Evolutionary conservation across 2,797 vertebrate genomes (phyloP), one percentile per base, ranked within the genome.

Genomic region (Acanthis flammea): DNA sequence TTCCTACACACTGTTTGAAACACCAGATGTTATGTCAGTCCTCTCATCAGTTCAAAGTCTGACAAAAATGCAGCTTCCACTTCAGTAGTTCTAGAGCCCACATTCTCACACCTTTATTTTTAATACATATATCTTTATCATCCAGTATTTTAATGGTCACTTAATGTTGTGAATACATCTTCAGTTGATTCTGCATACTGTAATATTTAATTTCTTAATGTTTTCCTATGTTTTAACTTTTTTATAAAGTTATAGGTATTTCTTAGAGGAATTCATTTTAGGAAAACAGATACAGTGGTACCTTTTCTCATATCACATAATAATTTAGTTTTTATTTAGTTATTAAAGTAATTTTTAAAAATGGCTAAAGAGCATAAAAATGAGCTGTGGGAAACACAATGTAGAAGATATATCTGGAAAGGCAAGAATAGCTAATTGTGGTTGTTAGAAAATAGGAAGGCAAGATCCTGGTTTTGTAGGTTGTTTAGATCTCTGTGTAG

Each of bases 31-130:
- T 73, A 30, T 86, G 55, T 96, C 72, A 92, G 19, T 93, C 89
- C n/a, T 39, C 17, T 75, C 73, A 87, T 88, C 83, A 93, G 31
- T 92, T 97, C 94, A 92, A 96, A 92, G 74, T 73, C 89, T 88
- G 53, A 73, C 74, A 70, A 48, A 93, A 90, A 75, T 41, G 45
- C 87, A 87, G 19, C 30, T 95, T 96, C 47, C 19, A 74, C 31
- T 93, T 90, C 28, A 48, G 55, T 86, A 54, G 17, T 94, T 93
- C 67, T 68, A 45, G 31, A 35, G 13, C 28, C 78, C 57, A 86
- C 79, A 80, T 92, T 91, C 57, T 73, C 19, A 45, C n/a, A 18
- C 14, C 6, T 73, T 24, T 67, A 66, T 48, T 80, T 31, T 80
- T 6, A 61, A 51, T 31, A 14, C 5, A 6, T 53, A 35, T 65